Conservation (phyloP, 2,888 invertebrate genomes). For the Syrista parreyssii region DNA sequence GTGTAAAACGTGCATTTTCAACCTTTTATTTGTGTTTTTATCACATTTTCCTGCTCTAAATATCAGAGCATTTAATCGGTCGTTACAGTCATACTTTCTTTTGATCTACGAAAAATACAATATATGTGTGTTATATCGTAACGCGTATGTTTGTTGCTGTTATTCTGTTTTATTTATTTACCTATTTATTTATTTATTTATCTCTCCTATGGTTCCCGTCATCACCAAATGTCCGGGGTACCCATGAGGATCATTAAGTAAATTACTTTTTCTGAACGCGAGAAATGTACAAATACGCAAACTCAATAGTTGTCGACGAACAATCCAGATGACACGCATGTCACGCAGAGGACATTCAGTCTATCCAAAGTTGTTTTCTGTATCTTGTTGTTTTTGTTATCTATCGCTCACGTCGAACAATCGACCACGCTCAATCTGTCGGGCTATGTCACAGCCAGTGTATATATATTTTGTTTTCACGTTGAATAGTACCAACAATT, state of each 20-base stretch:
- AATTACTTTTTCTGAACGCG: slow-evolving; percentile 13
- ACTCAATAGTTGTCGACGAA: slow-evolving; percentile 5
- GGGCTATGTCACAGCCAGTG: slow-evolving; percentile 24
- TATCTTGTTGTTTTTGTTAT: neutral
- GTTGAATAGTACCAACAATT: slow-evolving; percentile 17
- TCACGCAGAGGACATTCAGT: neutral
- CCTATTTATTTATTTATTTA: slow-evolving; percentile 4
- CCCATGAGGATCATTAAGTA: slow-evolving; percentile 14
- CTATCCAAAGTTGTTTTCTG: neutral
- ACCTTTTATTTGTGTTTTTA: slow-evolving; percentile 21
- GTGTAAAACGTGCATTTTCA: slow-evolving; percentile 13
- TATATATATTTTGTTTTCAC: slow-evolving; percentile 8
- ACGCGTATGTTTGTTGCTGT: slow-evolving; percentile 6
- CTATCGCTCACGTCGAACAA: neutral
- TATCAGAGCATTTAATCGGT: slow-evolving; percentile 18
- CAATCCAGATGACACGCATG: neutral
- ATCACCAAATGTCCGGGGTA: neutral
- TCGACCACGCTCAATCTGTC: slow-evolving; percentile 11
- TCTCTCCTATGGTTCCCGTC: neutral
- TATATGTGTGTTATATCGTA: slow-evolving; percentile 19
- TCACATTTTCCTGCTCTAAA: slow-evolving; percentile 22
- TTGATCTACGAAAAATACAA: slow-evolving; percentile 23
- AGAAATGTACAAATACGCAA: slow-evolving; percentile 19
- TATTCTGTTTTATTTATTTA: slow-evolving; percentile 4
- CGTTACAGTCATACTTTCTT: slow-evolving; percentile 19